Percentiles rank a stretch among this genome's conserved stretches.
Evolutionary conservation across 2,797 vertebrate species (phyloP).

Genomic region (Anguilla megastoma): DNA sequence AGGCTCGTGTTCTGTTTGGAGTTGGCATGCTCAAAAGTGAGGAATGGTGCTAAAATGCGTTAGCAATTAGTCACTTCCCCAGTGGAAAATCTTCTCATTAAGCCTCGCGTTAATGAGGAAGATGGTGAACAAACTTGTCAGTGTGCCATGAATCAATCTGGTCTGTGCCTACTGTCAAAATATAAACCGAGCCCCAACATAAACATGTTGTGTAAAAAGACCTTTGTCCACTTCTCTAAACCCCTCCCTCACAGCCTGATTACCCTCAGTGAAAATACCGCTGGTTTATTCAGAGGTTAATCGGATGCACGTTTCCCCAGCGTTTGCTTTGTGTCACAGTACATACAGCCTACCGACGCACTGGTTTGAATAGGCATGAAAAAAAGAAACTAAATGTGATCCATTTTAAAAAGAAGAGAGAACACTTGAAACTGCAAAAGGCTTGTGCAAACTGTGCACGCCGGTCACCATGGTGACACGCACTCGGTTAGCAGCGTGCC

Average conservation of each 20-base stretch:
- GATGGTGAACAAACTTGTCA: slow-evolving; percentile 44
- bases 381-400: background rate
- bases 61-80: slow-evolving; percentile 49
- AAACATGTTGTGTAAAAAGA: slow-evolving; percentile 1
- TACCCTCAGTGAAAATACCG: slow-evolving; percentile 8
- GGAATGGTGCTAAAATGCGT: slow-evolving; percentile 42
- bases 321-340: background rate
- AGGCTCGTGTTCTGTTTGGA: slow-evolving; percentile 19
- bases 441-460: background rate
- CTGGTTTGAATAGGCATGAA: background rate
- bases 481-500: background rate
- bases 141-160: slow-evolving; percentile 33
- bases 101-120: slow-evolving; percentile 46
- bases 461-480: background rate
- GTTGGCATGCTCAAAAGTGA: slow-evolving; percentile 41
- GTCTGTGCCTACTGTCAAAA: slow-evolving; percentile 36
- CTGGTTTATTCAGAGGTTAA: slow-evolving; percentile 17
- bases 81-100: slow-evolving; percentile 51
- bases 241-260: background rate
- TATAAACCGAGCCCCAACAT: background rate
- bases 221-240: background rate
- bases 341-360: background rate
- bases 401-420: background rate
- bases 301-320: background rate
- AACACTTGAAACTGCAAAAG: background rate